phyloP scores from a whole-genome alignment of 2,797 vertebrate species.

The Siniperca obscura region DNA sequence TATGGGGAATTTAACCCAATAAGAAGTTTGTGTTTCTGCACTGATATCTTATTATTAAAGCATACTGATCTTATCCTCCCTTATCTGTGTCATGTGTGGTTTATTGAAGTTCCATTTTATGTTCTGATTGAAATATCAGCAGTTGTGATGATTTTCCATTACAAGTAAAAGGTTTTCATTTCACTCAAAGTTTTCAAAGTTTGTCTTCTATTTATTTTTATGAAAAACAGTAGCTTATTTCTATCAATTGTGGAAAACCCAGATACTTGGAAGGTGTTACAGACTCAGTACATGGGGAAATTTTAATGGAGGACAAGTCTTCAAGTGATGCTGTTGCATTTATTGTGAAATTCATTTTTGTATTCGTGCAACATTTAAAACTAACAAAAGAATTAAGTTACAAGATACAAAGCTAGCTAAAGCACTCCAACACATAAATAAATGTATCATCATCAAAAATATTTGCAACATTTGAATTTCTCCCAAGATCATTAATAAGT shows the following conservation, averaged over 20 bases:
- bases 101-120: slow-evolving; percentile 43
- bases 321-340: background rate
- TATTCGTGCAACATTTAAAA: background rate
- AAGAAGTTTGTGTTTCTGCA: slow-evolving; percentile 97
- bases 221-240: too few relatives aligned
- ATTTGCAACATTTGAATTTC: background rate
- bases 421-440: background rate
- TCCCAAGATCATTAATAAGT: background rate
- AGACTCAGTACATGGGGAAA: too few relatives aligned
- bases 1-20: slow-evolving; percentile 92
- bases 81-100: background rate
- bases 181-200: background rate
- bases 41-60: slow-evolving; percentile 99
- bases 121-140: background rate
- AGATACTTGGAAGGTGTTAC: too few relatives aligned
- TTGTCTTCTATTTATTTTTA: too few relatives aligned
- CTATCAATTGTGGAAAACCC: too few relatives aligned
- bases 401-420: background rate
- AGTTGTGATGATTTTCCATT: background rate
- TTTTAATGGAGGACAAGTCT: too few relatives aligned
- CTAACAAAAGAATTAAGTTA: background rate
- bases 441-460: background rate
- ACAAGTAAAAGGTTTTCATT: background rate
- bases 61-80: slow-evolving; percentile 89
- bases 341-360: background rate